phyloP scores from a whole-genome alignment of 2,113 vertebrate genomes.

The Pachypanchax playfairii region DNA sequence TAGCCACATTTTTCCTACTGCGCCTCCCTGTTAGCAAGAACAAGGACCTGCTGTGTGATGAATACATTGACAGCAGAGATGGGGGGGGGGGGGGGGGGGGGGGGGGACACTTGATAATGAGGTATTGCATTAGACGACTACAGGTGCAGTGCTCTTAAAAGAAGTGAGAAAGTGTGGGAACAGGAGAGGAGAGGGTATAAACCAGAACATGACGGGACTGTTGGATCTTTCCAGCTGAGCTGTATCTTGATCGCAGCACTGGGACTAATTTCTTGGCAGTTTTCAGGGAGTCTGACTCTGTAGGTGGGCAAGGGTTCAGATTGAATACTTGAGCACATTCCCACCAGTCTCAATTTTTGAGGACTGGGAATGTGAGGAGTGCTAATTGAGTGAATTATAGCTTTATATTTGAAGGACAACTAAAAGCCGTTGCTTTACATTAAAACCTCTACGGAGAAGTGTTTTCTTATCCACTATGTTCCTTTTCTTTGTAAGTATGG shows the following conservation, averaged over 20 bases:
- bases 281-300: conserved; percentile 64
- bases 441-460: conserved; percentile 21
- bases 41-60: conserved; percentile 48
- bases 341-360: conserved; percentile 45
- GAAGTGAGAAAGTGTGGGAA: conserved; percentile 29
- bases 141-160: conserved; percentile 55
- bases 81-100: conserved; percentile 37
- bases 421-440: conserved; percentile 41
- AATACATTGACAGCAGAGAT: conserved; percentile 48
- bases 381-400: conserved; percentile 69
- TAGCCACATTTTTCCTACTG: conserved; percentile 10
- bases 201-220: conserved; percentile 73
- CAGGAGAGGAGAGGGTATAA: conserved; percentile 41
- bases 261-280: conserved; percentile 75
- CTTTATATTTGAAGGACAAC: conserved; percentile 56
- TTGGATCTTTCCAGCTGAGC: conserved; percentile 74
- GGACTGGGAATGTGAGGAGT: conserved; percentile 55
- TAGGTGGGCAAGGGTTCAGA: conserved; percentile 70
- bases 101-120: conserved; percentile 61
- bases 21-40: conserved; percentile 34
- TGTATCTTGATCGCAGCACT: conserved; percentile 66
- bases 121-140: conserved; percentile 61
- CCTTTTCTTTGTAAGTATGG: not conserved
- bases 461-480: not conserved
- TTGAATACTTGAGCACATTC: conserved; percentile 65